phyloP scores from a whole-genome alignment of 1,140 invertebrate species.

The Megalopta genalis region DNA sequence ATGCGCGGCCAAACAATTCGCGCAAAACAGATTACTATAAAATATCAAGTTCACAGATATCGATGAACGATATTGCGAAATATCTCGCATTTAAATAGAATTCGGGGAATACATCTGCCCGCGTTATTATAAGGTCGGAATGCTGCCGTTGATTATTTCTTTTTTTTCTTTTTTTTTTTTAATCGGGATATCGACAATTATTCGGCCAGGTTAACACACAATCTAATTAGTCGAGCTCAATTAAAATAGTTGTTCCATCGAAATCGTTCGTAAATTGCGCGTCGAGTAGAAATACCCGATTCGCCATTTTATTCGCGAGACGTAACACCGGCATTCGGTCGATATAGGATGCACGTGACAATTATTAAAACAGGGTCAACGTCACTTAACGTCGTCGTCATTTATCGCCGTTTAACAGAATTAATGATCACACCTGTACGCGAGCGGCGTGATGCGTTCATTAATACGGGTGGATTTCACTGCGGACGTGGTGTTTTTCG shows the following conservation, averaged over 20 bases:
- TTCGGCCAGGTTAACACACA: background rate
- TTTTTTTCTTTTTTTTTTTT: background rate
- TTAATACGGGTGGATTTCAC: slow-evolving; percentile 53
- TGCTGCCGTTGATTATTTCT: too few relatives aligned
- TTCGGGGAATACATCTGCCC: background rate
- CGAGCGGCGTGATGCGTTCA: slow-evolving; percentile 46
- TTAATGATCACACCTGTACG: slow-evolving; percentile 57
- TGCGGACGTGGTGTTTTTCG: slow-evolving; percentile 24
- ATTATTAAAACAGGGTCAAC: slow-evolving; percentile 64
- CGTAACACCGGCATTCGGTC: slow-evolving; percentile 32
- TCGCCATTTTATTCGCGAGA: slow-evolving; percentile 42
- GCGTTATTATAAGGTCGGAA: too few relatives aligned
- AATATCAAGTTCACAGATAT: background rate
- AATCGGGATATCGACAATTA: background rate
- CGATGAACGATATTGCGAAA: background rate
- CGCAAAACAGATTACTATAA: background rate
- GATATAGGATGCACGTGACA: slow-evolving; percentile 51
- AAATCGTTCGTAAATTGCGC: slow-evolving; percentile 8
- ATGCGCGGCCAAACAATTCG: background rate
- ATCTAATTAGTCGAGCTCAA: background rate
- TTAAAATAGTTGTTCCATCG: slow-evolving; percentile 26
- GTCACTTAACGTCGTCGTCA: slow-evolving; percentile 62
- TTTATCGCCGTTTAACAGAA: slow-evolving; percentile 63
- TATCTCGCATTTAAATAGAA: background rate
- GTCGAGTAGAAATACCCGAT: slow-evolving; percentile 17